Evolutionary conservation across 2,113 vertebrate genomes (phyloP).

Genomic region (Gallinago undulata): DNA sequence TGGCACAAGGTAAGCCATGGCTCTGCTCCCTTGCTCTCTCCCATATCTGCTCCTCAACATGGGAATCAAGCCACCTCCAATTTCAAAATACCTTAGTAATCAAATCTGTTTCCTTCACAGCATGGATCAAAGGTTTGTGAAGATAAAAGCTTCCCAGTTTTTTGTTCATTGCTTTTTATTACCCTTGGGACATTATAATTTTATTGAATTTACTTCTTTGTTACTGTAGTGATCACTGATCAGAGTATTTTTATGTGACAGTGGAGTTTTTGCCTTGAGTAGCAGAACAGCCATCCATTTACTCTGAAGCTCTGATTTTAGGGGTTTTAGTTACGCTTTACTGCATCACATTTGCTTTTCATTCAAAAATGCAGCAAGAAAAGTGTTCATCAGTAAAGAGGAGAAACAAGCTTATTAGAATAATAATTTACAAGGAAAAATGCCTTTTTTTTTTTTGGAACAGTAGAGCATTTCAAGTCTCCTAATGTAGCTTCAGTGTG

Average conservation of each 20-base stretch:
- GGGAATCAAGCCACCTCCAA: not conserved
- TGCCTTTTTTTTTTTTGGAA: not conserved
- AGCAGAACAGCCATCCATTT: slow-evolving; percentile 22
- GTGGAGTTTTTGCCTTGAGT: not conserved
- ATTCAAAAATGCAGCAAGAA: slow-evolving; percentile 14
- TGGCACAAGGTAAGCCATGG: not conserved
- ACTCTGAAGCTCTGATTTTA: slow-evolving; percentile 7
- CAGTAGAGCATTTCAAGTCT: not conserved
- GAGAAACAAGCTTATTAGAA: slow-evolving; percentile 7
- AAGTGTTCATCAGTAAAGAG: not conserved
- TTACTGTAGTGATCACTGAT: not conserved
- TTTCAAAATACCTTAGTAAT: slow-evolving; percentile 19
- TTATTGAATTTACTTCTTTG: slow-evolving; percentile 45
- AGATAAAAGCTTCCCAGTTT: slow-evolving; percentile 26
- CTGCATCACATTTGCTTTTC: not conserved
- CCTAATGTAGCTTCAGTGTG: not conserved
- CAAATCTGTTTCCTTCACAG: not conserved
- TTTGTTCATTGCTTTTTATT: slow-evolving; percentile 56
- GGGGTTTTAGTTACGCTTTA: slow-evolving; percentile 7
- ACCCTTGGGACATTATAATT: slow-evolving; percentile 25
- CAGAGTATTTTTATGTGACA: slow-evolving; percentile 20
- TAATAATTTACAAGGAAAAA: not conserved
- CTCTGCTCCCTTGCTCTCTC: not conserved
- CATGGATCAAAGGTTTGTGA: slow-evolving; percentile 5
- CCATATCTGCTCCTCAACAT: not conserved